phyloP scores from a whole-genome alignment of 1,140 invertebrate genomes.

The Procambarus clarkii region DNA sequence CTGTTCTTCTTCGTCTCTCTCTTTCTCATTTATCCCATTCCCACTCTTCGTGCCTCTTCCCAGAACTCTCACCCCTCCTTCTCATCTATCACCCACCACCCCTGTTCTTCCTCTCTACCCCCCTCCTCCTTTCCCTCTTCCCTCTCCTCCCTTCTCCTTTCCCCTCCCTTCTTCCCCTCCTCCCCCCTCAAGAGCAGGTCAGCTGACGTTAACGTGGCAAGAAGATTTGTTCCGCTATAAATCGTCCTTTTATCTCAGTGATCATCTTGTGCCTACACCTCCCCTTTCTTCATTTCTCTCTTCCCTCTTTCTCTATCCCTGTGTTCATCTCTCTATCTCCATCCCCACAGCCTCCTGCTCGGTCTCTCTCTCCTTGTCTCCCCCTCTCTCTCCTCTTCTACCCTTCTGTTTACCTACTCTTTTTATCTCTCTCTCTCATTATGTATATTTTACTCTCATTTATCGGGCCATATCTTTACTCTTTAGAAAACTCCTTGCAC shows the following conservation, averaged over 20 bases:
- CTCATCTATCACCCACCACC: background rate
- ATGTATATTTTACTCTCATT: too few species aligned
- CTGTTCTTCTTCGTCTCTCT: too few species aligned
- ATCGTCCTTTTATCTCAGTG: slow-evolving; percentile 23
- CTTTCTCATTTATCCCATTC: background rate
- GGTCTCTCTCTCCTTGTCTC: too few species aligned
- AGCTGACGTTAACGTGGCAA: slow-evolving; percentile 4
- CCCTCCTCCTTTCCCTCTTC: too few species aligned
- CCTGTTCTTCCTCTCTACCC: background rate
- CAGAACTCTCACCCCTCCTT: background rate
- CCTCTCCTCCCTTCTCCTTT: background rate
- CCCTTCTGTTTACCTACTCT: too few species aligned
- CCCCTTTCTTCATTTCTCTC: background rate
- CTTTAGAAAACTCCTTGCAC: too few species aligned
- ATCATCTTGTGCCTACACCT: background rate
- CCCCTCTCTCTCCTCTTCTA: too few species aligned
- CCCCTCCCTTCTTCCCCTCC: background rate
- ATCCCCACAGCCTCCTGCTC: too few species aligned
- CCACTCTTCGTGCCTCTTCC: background rate
- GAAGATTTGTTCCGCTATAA: slow-evolving; percentile 17
- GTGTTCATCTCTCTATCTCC: background rate
- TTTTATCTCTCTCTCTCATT: too few species aligned
- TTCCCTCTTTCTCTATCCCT: background rate
- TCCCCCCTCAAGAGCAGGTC: background rate
- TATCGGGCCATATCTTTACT: too few species aligned